A percentile compares a stretch with the other conserved stretches of the same genome.
These are phyloP conservation scores for Leptoclinus maculatus DNA, from an alignment of 2,797 vertebrate genomes.

Conservation along the genomic window DNA sequence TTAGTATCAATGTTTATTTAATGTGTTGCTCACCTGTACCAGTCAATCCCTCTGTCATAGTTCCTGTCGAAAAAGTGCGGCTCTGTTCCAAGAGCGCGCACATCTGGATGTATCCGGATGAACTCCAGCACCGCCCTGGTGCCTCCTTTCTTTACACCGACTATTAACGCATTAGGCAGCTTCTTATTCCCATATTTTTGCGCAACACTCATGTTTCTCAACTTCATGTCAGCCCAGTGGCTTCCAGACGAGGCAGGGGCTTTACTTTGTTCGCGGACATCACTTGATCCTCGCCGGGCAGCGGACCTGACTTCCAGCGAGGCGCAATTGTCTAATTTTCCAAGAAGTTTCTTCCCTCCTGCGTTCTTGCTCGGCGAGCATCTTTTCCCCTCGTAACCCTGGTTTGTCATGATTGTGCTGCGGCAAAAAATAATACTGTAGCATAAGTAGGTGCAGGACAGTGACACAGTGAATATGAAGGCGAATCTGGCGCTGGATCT, in stretches of 20 bases:
- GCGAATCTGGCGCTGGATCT: conserved; percentile 89
- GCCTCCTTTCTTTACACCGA: conserved; percentile 96
- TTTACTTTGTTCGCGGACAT: conserved; percentile 67
- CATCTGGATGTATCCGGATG: conserved; percentile 95
- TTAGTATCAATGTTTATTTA: neutral
- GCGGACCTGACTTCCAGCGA: conserved; percentile 64
- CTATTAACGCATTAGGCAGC: conserved; percentile 92
- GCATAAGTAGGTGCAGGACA: conserved; percentile 93
- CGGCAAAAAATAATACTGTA: conserved; percentile 91
- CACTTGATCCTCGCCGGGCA: conserved; percentile 56
- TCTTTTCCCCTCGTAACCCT: conserved; percentile 80
- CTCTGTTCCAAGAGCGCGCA: conserved; percentile 94
- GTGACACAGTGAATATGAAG: conserved; percentile 91
- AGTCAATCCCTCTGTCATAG: conserved; percentile 93
- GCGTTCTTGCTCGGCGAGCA: conserved; percentile 81
- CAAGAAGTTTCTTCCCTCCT: conserved; percentile 90
- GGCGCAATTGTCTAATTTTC: conserved; percentile 84
- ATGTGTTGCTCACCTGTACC: conserved; percentile 93
- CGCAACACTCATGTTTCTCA: conserved; percentile 79
- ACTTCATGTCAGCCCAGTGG: conserved; percentile 66
- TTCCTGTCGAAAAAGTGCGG: conserved; percentile 98
- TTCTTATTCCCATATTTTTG: conserved; percentile 88
- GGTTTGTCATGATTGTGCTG: conserved; percentile 84
- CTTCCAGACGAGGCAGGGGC: conserved; percentile 38
- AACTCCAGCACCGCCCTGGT: conserved; percentile 96